phyloP scores from a whole-genome alignment of 2,888 invertebrate species.

The Dastarcus helophoroides region DNA sequence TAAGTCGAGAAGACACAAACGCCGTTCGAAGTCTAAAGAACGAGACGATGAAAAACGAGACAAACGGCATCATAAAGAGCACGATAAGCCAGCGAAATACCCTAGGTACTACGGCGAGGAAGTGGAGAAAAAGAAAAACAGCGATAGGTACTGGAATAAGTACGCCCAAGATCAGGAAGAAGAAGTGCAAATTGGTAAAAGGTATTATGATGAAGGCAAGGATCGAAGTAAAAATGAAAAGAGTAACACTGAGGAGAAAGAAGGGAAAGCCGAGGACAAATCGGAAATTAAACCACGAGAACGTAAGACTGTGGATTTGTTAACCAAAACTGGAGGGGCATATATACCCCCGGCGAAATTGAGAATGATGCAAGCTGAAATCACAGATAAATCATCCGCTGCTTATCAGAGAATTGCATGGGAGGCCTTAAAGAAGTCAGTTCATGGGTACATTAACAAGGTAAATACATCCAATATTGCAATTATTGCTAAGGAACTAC shows the following conservation, averaged over 20 bases:
- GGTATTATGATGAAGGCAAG: conserved; percentile 25
- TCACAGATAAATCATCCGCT: conserved; percentile 89
- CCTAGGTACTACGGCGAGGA: conserved; percentile 32
- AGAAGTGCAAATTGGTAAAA: conserved; percentile 25
- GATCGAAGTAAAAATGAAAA: conserved; percentile 12
- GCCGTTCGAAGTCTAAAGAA: no score
- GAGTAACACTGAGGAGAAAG: conserved; percentile 16
- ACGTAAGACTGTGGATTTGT: conserved; percentile 48
- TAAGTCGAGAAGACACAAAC: no score
- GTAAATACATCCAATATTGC: conserved; percentile 91
- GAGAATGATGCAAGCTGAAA: conserved; percentile 88
- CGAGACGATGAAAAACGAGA: no score
- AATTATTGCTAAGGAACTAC: conserved; percentile 78
- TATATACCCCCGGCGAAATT: conserved; percentile 97
- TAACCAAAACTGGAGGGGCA: conserved; percentile 83
- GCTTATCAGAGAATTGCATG: conserved; percentile 95
- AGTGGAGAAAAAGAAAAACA: conserved; percentile 23
- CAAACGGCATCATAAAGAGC: no score
- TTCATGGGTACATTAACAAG: conserved; percentile 97
- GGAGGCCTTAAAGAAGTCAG: conserved; percentile 97
- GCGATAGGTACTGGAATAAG: conserved; percentile 35
- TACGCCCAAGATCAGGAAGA: conserved; percentile 31
- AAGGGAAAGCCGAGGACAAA: conserved; percentile 24
- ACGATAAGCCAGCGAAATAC: no score
- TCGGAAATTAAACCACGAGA: conserved; percentile 31